Evolutionary conservation across 1,140 invertebrate genomes (phyloP).

Genomic region (Conus ventricosus): DNA sequence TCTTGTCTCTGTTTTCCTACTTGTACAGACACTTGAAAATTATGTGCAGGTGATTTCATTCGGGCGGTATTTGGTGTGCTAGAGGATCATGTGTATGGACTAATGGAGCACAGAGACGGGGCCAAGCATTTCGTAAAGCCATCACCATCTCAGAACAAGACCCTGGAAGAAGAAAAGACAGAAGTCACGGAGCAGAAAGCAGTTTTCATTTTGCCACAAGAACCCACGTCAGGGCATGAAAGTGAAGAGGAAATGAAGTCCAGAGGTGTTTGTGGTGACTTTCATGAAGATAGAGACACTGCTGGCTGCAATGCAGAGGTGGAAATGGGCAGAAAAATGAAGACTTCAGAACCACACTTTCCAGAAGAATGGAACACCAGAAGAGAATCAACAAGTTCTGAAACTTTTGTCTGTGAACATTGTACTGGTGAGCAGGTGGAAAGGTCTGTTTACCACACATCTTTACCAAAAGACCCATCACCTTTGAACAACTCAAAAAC

Average conservation of each 20-base stretch:
- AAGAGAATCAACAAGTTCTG: background rate
- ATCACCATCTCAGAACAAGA: no score
- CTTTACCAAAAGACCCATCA: background rate
- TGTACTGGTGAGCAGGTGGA: background rate
- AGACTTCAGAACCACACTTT: background rate
- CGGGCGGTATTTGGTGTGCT: background rate
- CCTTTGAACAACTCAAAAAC: background rate
- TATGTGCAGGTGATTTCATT: slow-evolving; percentile 3
- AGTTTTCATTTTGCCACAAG: no score
- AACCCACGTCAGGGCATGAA: no score
- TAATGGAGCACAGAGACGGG: background rate
- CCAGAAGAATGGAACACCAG: background rate
- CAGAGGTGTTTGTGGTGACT: background rate
- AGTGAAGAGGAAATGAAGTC: background rate
- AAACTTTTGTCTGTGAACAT: background rate
- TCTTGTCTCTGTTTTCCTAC: background rate
- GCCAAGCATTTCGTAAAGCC: no score
- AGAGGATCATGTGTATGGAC: background rate
- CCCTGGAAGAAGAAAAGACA: no score
- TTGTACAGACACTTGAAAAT: background rate
- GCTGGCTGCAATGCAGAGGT: background rate
- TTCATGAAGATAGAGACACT: background rate
- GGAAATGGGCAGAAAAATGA: background rate
- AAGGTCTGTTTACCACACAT: background rate
- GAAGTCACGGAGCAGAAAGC: no score